These are phyloP conservation scores for Cyaniris semiargus DNA, from an alignment of 2,888 invertebrate species.

Conservation along the genomic window DNA sequence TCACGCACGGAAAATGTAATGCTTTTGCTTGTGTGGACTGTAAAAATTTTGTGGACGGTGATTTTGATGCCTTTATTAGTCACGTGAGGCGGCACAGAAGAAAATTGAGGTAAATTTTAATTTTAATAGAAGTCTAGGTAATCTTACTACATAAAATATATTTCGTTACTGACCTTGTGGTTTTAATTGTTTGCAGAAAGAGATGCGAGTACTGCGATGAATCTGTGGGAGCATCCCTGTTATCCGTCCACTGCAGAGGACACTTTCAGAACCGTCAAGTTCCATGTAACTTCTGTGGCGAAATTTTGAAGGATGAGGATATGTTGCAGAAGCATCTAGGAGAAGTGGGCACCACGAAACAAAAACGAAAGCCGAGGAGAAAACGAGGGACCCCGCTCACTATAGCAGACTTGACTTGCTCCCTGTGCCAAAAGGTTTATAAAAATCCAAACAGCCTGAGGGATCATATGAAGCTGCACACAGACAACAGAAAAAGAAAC, in stretches of 20 bases:
- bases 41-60: slow-evolving; percentile 75
- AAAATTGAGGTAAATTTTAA: slow-evolving; percentile 70
- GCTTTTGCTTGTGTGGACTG: slow-evolving; percentile 85
- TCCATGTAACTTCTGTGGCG: slow-evolving; percentile 61
- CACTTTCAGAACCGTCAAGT: slow-evolving; percentile 54
- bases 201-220: slow-evolving; percentile 56
- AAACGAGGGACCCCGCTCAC: slow-evolving; percentile 66
- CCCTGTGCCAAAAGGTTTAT: slow-evolving; percentile 65
- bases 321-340: slow-evolving; percentile 55
- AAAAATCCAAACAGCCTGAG: slow-evolving; percentile 56
- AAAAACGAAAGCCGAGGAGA: slow-evolving; percentile 57
- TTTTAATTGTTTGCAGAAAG: slow-evolving; percentile 45
- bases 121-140: neutral
- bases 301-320: slow-evolving; percentile 60
- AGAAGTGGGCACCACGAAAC: slow-evolving; percentile 53
- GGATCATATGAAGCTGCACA: slow-evolving; percentile 84
- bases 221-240: slow-evolving; percentile 45
- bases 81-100: slow-evolving; percentile 83
- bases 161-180: neutral
- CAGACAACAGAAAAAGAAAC: slow-evolving; percentile 65
- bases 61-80: slow-evolving; percentile 82
- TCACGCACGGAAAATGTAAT: slow-evolving; percentile 82
- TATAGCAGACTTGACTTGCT: slow-evolving; percentile 65
- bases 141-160: neutral
- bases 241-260: slow-evolving; percentile 51